A percentile compares a stretch with the other conserved stretches of the same genome.
phyloP scores from a whole-genome alignment of 2,113 vertebrate genomes.

The Gavia stellata region DNA sequence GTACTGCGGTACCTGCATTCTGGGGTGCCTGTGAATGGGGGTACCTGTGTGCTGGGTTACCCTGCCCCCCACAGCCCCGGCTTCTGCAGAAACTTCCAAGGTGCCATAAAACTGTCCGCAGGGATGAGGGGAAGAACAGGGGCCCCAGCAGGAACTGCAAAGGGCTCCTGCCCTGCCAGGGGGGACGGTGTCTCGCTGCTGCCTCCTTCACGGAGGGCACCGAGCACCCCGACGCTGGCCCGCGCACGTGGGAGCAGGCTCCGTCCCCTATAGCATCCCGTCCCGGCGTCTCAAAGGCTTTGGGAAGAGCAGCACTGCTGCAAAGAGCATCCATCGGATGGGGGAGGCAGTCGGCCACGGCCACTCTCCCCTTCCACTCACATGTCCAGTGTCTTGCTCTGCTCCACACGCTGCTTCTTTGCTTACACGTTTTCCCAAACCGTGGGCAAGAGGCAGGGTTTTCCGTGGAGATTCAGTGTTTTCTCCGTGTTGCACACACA shows the following conservation, averaged over 20 bases:
- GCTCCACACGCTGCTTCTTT: accelerated
- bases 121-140: background rate
- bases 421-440: background rate
- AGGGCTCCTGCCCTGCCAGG: background rate
- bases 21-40: background rate
- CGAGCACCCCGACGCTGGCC: background rate
- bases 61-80: accelerated
- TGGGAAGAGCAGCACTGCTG: background rate
- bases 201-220: accelerated
- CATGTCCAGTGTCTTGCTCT: background rate
- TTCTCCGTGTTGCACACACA: accelerated
- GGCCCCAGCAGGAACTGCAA: accelerated
- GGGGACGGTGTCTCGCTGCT: accelerated
- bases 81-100: background rate
- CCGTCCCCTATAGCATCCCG: accelerated
- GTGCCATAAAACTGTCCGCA: background rate
- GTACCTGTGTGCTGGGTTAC: background rate
- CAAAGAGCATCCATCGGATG: accelerated
- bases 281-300: accelerated
- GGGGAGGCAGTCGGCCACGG: background rate
- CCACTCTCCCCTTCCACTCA: background rate
- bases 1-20: background rate
- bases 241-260: accelerated
- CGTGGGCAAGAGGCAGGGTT: background rate
- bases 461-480: background rate